These are phyloP conservation scores for Bombus huntii DNA, from an alignment of 1,140 invertebrate species.

Conservation along the genomic window DNA sequence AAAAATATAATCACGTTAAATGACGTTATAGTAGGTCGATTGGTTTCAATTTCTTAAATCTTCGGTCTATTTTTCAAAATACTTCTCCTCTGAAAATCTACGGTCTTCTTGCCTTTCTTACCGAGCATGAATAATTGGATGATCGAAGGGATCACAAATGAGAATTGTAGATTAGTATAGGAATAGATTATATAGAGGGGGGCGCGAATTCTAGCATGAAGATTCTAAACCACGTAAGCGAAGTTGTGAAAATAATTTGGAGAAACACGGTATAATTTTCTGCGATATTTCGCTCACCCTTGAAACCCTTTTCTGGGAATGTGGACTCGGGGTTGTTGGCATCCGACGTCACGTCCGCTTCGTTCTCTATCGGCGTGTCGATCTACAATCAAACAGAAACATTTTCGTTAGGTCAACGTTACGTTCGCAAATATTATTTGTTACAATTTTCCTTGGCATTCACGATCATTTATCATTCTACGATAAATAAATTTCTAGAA, in stretches of 20 bases:
- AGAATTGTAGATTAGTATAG: background rate
- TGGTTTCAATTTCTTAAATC: background rate
- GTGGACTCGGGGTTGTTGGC: conserved; percentile 71
- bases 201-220: background rate
- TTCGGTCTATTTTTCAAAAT: background rate
- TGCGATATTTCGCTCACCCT: conserved; percentile 70
- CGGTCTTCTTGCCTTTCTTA: background rate
- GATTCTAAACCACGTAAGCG: background rate
- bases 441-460: background rate
- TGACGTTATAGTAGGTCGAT: background rate
- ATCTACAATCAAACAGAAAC: conserved; percentile 74
- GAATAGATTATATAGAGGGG: background rate
- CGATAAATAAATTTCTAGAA: too few species aligned
- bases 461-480: too few species aligned
- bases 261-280: conserved; percentile 13
- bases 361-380: conserved; percentile 76
- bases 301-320: conserved; percentile 80
- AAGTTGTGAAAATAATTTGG: background rate
- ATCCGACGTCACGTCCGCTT: conserved; percentile 75
- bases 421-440: background rate
- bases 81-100: background rate
- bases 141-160: background rate
- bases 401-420: background rate
- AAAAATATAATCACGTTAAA: background rate
- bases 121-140: background rate